Conservation (phyloP, 2,888 invertebrate genomes). For the Nysson spinosus region DNA sequence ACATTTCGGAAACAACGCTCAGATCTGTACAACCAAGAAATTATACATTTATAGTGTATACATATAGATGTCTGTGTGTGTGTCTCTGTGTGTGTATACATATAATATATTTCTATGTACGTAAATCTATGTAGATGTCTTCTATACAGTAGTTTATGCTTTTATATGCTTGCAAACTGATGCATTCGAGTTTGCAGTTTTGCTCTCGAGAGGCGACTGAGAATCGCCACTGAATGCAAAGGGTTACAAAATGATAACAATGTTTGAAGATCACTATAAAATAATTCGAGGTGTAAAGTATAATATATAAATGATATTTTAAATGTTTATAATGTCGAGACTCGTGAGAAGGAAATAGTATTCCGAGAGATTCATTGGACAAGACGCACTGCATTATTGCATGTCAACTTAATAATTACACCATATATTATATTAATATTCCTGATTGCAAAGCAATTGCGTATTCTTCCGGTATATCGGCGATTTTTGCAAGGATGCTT, state of each 20-base stretch:
- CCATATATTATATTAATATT: conserved; percentile 39
- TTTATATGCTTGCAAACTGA: conserved; percentile 40
- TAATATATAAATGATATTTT: not conserved
- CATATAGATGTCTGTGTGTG: too few species aligned
- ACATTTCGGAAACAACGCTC: conserved; percentile 66
- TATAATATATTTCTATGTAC: conserved; percentile 48
- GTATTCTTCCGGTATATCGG: conserved; percentile 41
- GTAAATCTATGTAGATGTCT: conserved; percentile 51
- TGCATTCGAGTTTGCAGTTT: too few species aligned
- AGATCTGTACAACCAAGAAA: conserved; percentile 69
- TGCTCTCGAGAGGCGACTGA: too few species aligned
- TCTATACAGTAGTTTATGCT: conserved; percentile 44
- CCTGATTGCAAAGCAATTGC: conserved; percentile 46
- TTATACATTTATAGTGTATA: conserved; percentile 55
- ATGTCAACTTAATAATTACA: conserved; percentile 50
- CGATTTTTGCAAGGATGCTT: conserved; percentile 26
- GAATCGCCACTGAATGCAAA: too few species aligned
- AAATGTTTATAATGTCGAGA: conserved; percentile 25
- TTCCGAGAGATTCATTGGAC: conserved; percentile 43
- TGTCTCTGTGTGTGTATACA: conserved; percentile 49
- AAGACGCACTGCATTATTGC: conserved; percentile 31
- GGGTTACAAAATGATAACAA: not conserved
- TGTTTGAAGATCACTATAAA: conserved; percentile 7
- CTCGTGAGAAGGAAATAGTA: conserved; percentile 22
- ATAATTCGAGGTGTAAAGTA: conserved; percentile 5